Evolutionary conservation across 2,888 invertebrate genomes (phyloP), one percentile per base, ranked within the genome.

Genomic region (Hylaea fasciaria): DNA sequence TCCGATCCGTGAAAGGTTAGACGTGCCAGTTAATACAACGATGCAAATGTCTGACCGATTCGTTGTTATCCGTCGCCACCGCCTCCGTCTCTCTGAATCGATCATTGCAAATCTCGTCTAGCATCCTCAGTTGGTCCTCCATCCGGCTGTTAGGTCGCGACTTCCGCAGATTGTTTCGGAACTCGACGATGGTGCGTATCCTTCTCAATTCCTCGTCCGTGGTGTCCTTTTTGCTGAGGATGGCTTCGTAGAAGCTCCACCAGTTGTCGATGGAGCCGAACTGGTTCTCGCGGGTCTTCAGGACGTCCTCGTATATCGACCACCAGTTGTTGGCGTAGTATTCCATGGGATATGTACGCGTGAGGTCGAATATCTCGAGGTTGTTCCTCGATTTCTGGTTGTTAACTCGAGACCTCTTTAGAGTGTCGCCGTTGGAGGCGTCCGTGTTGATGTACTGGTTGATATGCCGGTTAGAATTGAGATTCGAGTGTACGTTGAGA

Each of bases 301-400:
- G 59, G 0, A 93, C 75, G 17, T 91, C 91, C 62, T 92, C 89
- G 76, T 93, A 93, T 0, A 93, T 93, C 0, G 78, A 70, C 93
- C 93, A 93, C 93, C 92, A 93, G 54, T 93, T 93, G 68, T 93
- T 93, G 0, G 93, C 93, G 72, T 93, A 93, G 59, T 91, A 93
- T 62, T 92, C 81, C 43, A 78, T 65, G 0, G 93, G 92, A 59
- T 92, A 92, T 0, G 89, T 89, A 0, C 87, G 69, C 0, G 89
- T 91, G 32, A 92, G 60, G 49, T 92, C 91, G 29, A 86, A 85
- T 2, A 91, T 91, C 76, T 91, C 88, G 0, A 79, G 28, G 35
- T 79, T 81, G 28, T 84, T 83, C 64, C 65, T 76, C 0, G 74
- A 70, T 8, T 77, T 77, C 37, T 82, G 73, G 0, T 80, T 74